Evolutionary conservation across 2,888 invertebrate species (phyloP), one percentile per base, ranked within the genome.

Genomic region (Dorcus hopei): DNA sequence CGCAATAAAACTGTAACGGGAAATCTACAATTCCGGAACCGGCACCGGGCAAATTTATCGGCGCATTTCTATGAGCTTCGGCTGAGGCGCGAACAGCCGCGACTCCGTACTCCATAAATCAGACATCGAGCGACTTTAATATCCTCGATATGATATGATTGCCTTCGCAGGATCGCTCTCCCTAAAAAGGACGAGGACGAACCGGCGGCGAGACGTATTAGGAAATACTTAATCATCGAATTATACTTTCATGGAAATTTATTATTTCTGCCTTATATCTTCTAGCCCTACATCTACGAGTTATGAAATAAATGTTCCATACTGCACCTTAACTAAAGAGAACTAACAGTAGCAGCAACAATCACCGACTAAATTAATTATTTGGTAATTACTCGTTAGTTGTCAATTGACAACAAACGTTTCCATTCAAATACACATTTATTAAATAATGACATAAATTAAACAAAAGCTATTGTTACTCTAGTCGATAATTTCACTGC

Each of bases 1-100:
- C 65, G 72, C 74, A 72, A 74, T 76, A 75, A 75, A 76, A 76
- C 70, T 73, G 74, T 73, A 75, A 71, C 69, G 70, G 73, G 68
- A 72, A 75, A 74, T 76, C 72, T 74, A 73, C 75, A 74, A 74
- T 73, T 74, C 72, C 69, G 65, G 69, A 66, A 65, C 65, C 63
- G 61, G 60, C 61, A 63, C 61, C 61, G 61, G 61, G 62, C 64
- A 62, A 67, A 76, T 76, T 74, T 76, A 74, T 74, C 69, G 72
- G 66, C 66, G 71, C 71, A 73, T 72, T 74, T 73, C 70, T 70
- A 72, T 72, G 70, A 70, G 63, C 56, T 50, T 57, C 58, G 59
- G 64, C 57, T 53, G 63, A 64, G 59, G 72, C 72, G 73, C 68
- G 68, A 69, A 72, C 72, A 70, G 54, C 45, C 45, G 54, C 54